Base-by-base conservation (phyloP, 1,140 invertebrate species). In the Physella acuta region DNA sequence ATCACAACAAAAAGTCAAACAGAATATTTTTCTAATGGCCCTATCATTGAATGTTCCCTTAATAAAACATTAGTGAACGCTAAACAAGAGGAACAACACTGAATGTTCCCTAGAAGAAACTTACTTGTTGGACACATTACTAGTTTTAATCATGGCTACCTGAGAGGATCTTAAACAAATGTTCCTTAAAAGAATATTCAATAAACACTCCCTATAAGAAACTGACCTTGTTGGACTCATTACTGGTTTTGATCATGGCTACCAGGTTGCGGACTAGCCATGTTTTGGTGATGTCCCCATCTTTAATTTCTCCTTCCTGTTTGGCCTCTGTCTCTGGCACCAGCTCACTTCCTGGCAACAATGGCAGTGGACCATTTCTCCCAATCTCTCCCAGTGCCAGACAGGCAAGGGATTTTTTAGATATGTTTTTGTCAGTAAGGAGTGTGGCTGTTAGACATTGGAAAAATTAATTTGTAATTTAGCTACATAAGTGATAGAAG, bases 331-430 rank as follows among this genome's bases (percentile, higher is more conserved):
- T 76, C 74, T 70, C 68, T 76, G 59, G 75, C 61, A 16, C 49
- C 34, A 37, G 83, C 84, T 26, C 85, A 83, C 30, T 85, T 83
- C 16, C 78, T 73, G 86, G 81, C 3, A 87, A 74, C 51, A 93
- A 80, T 0, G 91, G 91, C 31, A 94, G 79, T 20, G 88, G 78
- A 61, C 85, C 87, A 71, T 87, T 88, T 75, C 90, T 88, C 28
- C 89, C 90, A 33, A 94, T 87, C 44, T 90, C 84, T 20, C 92
- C 91, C 56, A 94, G 81, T 26, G 90, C 88, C 66, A 88, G 84
- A 76, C 89, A 89, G 1, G 91, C 89, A 61, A 73, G 53, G 28
- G 52, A 14, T 67, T 66, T 72, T 16, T 71, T 34, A 8, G 49
- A 33, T 11, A 65, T 56, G 51, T 66, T 74, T 16, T 64, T 63